These are phyloP conservation scores for Hycleus phaleratus DNA, from an alignment of 1,140 invertebrate genomes.

Conservation along the genomic window DNA sequence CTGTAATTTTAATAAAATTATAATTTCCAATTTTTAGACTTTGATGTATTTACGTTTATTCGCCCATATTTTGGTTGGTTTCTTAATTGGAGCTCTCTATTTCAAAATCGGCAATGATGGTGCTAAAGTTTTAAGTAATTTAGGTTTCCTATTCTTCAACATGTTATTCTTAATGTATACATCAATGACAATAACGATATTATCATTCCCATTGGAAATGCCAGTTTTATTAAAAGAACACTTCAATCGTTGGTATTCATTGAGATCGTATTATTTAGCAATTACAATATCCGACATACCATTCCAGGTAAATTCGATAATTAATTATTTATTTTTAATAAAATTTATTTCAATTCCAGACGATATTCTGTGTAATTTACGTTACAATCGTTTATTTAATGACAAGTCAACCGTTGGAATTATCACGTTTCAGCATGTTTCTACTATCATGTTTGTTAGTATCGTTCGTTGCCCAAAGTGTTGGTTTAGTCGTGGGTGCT, in stretches of 20 bases:
- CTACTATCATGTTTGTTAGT: conserved; percentile 80
- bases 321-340: conserved; percentile 4
- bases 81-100: conserved; percentile 87
- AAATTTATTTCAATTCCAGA: conserved; percentile 47
- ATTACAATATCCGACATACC: conserved; percentile 94
- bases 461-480: conserved; percentile 90
- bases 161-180: conserved; percentile 98
- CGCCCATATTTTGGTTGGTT: conserved; percentile 84
- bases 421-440: conserved; percentile 82
- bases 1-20: background rate
- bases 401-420: conserved; percentile 85
- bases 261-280: conserved; percentile 90
- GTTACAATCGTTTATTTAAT: conserved; percentile 90
- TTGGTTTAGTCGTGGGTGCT: conserved; percentile 90
- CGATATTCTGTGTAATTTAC: conserved; percentile 85
- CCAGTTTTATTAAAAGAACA: conserved; percentile 90
- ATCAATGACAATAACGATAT: conserved; percentile 94
- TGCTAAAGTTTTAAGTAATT: conserved; percentile 89
- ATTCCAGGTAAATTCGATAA: conserved; percentile 60
- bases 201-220: conserved; percentile 95
- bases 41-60: conserved; percentile 89
- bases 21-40: conserved; percentile 54
- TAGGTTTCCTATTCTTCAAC: conserved; percentile 95
- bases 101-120: conserved; percentile 91
- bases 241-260: conserved; percentile 95